Percentiles rank a stretch among this genome's conserved stretches.
Evolutionary conservation across 2,797 vertebrate species (phyloP).

Genomic region (Chanos chanos): DNA sequence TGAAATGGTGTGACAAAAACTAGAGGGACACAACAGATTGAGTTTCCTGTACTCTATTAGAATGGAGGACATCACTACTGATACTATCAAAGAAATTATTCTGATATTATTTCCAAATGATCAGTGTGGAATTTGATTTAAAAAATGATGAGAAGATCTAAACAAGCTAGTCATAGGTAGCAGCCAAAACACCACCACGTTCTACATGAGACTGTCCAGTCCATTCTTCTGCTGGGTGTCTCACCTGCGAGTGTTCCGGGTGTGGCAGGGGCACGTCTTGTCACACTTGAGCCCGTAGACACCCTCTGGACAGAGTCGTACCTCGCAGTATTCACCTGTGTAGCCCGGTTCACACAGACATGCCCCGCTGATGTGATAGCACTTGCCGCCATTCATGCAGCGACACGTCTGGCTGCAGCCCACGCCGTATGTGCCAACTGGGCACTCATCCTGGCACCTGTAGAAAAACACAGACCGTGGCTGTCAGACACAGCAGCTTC

Average conservation of each 20-base stretch:
- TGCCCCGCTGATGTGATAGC: slow-evolving; percentile 84
- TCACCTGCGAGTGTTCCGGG: slow-evolving; percentile 82
- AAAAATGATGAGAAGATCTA: no score
- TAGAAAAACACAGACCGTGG: slow-evolving; percentile 2
- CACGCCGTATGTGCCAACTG: slow-evolving; percentile 80
- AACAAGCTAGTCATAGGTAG: no score
- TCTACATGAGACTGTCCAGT: no score
- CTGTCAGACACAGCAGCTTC: no score
- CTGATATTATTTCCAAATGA: no score
- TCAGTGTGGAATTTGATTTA: no score
- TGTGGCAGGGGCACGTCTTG: slow-evolving; percentile 81
- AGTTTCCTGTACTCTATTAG: no score
- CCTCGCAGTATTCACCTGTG: slow-evolving; percentile 80
- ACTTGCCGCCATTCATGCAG: slow-evolving; percentile 84
- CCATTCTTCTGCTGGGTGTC: background rate
- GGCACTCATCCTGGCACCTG: slow-evolving; percentile 94
- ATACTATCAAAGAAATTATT: no score
- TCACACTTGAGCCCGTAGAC: slow-evolving; percentile 86
- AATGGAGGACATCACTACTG: no score
- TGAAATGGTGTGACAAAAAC: no score
- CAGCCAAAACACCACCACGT: no score
- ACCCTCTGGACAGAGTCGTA: slow-evolving; percentile 80
- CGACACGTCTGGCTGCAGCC: slow-evolving; percentile 78
- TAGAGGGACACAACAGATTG: no score
- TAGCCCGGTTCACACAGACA: slow-evolving; percentile 89